Conservation (phyloP, 2,797 vertebrate species). For the Pseudochaenichthys georgianus region DNA sequence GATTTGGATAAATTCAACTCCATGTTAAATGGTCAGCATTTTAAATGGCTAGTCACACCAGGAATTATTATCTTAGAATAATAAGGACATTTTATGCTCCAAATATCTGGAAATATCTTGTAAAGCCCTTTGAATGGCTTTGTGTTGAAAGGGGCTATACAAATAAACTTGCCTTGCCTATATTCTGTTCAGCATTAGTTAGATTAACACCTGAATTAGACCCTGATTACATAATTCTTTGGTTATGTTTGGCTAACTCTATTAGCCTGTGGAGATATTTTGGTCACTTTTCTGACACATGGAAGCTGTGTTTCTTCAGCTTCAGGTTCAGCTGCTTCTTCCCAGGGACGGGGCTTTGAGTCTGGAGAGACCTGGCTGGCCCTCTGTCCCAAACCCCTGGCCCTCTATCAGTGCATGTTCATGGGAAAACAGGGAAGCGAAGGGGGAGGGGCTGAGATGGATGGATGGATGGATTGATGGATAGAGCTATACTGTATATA, state of each 20-base stretch:
- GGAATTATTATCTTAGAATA: too few species aligned
- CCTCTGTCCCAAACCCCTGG: conserved; percentile 62
- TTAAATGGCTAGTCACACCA: too few species aligned
- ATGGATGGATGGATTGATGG: conserved; percentile 42
- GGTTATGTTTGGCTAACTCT: background rate
- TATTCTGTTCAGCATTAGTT: too few species aligned
- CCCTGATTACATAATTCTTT: background rate
- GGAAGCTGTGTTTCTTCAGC: conserved; percentile 15
- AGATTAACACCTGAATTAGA: background rate
- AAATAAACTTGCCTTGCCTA: too few species aligned
- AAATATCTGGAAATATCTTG: too few species aligned
- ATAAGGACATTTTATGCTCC: too few species aligned
- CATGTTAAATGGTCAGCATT: too few species aligned
- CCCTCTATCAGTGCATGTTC: conserved; percentile 45
- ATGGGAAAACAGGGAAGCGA: conserved; percentile 57
- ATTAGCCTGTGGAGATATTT: conserved; percentile 20
- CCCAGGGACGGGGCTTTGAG: conserved; percentile 43
- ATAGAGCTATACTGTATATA: conserved; percentile 29
- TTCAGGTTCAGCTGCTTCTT: conserved; percentile 56
- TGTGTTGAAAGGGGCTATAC: too few species aligned
- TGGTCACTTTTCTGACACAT: conserved; percentile 15
- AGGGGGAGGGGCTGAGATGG: conserved; percentile 34
- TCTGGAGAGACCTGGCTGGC: conserved; percentile 58
- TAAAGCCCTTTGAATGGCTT: too few species aligned
- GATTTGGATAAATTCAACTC: background rate